These are phyloP conservation scores for Ischnura elegans DNA, from an alignment of 2,888 invertebrate genomes.

Conservation along the genomic window DNA sequence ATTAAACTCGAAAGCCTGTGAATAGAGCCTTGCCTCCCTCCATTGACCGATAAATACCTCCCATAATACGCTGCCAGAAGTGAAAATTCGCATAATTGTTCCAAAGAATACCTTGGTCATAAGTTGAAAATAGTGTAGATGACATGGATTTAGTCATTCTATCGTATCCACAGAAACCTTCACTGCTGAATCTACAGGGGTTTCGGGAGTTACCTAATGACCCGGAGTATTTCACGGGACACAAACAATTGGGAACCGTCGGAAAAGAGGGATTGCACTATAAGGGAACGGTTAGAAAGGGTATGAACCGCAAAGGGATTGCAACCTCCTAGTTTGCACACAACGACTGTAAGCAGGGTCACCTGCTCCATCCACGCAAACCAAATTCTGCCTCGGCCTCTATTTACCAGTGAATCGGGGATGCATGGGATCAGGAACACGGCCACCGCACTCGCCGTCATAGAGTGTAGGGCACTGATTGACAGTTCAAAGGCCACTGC, in stretches of 20 bases:
- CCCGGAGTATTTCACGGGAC: not conserved
- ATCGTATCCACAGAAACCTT: too few relatives aligned
- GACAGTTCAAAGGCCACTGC: not conserved
- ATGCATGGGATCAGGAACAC: not conserved
- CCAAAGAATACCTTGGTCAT: too few relatives aligned
- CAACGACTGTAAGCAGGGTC: not conserved
- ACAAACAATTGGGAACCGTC: not conserved
- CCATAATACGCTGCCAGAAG: too few relatives aligned
- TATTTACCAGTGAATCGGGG: not conserved
- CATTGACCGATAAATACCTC: too few relatives aligned
- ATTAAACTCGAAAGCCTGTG: too few relatives aligned
- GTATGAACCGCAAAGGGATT: not conserved
- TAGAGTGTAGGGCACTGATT: not conserved
- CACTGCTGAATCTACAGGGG: too few relatives aligned
- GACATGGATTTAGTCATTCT: too few relatives aligned
- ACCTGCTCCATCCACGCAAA: not conserved
- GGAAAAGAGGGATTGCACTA: not conserved
- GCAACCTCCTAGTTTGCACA: not conserved
- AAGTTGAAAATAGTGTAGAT: too few relatives aligned
- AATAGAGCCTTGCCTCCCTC: too few relatives aligned
- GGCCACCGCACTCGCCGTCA: not conserved
- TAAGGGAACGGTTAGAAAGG: not conserved
- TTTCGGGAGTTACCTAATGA: too few relatives aligned
- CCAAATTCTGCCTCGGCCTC: not conserved
- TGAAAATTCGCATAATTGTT: too few relatives aligned